Evolutionary conservation across 2,888 invertebrate species (phyloP).

Genomic region (Sturmia bella): DNA sequence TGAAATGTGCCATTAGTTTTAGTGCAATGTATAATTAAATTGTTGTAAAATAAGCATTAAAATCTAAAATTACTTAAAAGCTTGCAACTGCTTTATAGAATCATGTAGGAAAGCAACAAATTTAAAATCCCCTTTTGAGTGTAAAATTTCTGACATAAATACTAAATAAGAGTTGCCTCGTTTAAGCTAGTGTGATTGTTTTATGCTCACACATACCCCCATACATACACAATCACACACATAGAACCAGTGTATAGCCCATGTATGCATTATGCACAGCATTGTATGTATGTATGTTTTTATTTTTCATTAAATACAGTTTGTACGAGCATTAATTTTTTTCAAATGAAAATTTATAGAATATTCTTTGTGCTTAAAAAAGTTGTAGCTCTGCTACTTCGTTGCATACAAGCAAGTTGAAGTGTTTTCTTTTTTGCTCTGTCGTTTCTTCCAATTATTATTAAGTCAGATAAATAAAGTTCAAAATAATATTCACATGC

Average conservation of each 20-base stretch:
- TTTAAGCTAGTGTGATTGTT: background rate
- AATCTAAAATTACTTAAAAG: constrained; percentile 56
- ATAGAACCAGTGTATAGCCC: too few relatives aligned
- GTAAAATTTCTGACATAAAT: constrained; percentile 31
- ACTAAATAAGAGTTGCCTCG: constrained; percentile 33
- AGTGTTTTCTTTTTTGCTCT: constrained; percentile 12
- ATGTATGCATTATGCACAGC: too few relatives aligned
- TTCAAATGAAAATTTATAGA: background rate
- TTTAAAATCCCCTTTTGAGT: constrained; percentile 25
- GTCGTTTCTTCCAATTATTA: constrained; percentile 44
- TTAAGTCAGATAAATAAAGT: constrained; percentile 54
- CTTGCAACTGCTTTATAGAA: constrained; percentile 38
- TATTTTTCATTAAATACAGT: constrained; percentile 2
- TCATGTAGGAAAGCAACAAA: background rate
- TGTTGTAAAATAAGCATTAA: constrained; percentile 49
- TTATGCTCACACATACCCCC: background rate
- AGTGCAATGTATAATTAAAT: constrained; percentile 64
- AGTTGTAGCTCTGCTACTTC: background rate
- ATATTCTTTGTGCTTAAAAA: too few relatives aligned
- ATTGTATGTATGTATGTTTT: too few relatives aligned
- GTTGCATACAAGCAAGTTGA: background rate
- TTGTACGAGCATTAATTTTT: background rate
- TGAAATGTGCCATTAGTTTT: constrained; percentile 55
- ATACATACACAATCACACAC: too few relatives aligned
- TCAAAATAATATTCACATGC: constrained; percentile 2